Percentiles rank a stretch among this genome's conserved stretches.
phyloP scores from a whole-genome alignment of 2,113 vertebrate species.

The Sminthopsis crassicaudata region DNA sequence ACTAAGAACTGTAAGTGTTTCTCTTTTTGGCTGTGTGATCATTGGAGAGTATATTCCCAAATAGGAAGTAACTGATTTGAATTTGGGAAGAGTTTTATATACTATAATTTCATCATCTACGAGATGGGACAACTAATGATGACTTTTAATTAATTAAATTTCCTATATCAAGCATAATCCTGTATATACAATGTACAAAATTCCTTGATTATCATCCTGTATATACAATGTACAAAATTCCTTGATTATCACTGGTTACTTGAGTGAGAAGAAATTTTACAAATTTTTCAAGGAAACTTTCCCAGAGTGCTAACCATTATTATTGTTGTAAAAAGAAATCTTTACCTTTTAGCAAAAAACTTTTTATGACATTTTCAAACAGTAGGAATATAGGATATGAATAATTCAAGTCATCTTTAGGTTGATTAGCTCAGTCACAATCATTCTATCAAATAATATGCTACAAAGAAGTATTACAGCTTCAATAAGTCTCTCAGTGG shows the following conservation, averaged over 20 bases:
- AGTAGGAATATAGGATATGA: constrained; percentile 36
- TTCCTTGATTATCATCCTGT: background rate
- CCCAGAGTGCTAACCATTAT: background rate
- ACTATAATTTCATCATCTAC: constrained; percentile 32
- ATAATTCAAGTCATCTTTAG: constrained; percentile 62
- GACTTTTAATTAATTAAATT: background rate
- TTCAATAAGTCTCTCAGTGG: constrained; percentile 64
- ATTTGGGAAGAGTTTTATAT: background rate
- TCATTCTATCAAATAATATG: constrained; percentile 65
- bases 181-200: background rate
- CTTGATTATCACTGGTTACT: constrained; percentile 8
- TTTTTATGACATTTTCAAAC: constrained; percentile 65
- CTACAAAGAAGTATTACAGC: constrained; percentile 54
- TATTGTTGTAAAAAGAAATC: constrained; percentile 53
- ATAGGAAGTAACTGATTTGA: constrained; percentile 25
- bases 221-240: background rate
- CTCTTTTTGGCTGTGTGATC: background rate
- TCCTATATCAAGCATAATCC: background rate
- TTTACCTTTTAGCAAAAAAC: background rate
- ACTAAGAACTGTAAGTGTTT: background rate
- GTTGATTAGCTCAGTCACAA: constrained; percentile 65
- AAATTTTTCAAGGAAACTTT: constrained; percentile 50
- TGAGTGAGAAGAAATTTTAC: background rate
- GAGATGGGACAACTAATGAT: background rate
- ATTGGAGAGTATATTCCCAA: background rate